Evolutionary conservation across 2,797 vertebrate species (phyloP).

Genomic region (Heterohyrax brucei): DNA sequence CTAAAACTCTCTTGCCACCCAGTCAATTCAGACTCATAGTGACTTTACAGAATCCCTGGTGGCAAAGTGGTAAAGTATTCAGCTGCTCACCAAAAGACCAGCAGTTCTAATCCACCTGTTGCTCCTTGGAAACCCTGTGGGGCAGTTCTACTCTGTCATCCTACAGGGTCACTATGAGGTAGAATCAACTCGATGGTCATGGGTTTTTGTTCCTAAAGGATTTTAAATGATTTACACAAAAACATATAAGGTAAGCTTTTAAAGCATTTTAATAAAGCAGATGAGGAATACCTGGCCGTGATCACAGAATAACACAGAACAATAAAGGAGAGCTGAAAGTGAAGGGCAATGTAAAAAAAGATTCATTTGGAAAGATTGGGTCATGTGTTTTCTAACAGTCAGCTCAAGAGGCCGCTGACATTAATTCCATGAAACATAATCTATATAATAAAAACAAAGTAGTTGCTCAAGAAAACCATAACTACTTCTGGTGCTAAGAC

Average conservation of each 20-base stretch:
- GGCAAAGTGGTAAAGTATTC: too few species aligned
- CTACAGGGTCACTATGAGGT: neutral
- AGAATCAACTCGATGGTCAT: neutral
- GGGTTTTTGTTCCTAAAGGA: neutral
- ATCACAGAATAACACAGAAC: conserved; percentile 8
- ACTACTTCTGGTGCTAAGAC: neutral
- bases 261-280: conserved; percentile 57
- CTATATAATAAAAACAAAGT: conserved; percentile 11
- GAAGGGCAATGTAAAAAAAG: neutral
- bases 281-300: neutral
- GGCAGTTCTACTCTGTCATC: neutral
- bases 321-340: conserved; percentile 3
- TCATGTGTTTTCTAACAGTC: conserved; percentile 25
- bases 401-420: neutral
- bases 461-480: conserved; percentile 23
- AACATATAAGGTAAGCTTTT: neutral
- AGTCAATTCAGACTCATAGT: too few species aligned
- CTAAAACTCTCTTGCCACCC: too few species aligned
- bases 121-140: neutral
- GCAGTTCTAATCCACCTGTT: too few species aligned
- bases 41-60: too few species aligned
- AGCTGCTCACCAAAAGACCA: too few species aligned
- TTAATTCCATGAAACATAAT: conserved; percentile 3
- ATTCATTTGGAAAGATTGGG: conserved; percentile 17
- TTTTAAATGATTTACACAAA: conserved; percentile 34